These are phyloP conservation scores for Norana najaformis DNA, from an alignment of 2,888 invertebrate genomes.

Conservation along the genomic window DNA sequence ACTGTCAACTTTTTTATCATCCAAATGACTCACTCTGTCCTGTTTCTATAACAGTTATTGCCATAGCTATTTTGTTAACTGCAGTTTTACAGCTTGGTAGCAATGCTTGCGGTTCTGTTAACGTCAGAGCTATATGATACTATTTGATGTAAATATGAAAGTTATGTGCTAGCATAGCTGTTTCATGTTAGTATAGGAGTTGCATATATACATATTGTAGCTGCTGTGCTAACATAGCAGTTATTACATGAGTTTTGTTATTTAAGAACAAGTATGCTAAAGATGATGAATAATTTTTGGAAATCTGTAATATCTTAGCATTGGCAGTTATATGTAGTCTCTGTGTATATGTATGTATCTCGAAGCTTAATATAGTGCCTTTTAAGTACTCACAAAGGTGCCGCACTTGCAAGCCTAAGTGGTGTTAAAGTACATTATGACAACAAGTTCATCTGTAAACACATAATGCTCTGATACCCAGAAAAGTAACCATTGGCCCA, in stretches of 20 bases:
- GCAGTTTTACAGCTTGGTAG: neutral
- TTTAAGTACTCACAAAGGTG: no score
- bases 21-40: neutral
- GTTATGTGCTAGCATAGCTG: conserved; percentile 2
- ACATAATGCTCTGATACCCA: no score
- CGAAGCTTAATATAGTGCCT: no score
- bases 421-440: no score
- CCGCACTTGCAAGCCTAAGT: no score
- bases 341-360: no score
- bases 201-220: neutral
- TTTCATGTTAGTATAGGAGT: neutral
- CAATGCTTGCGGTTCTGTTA: conserved; percentile 3
- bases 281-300: no score
- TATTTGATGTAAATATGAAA: neutral
- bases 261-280: neutral
- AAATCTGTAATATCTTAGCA: no score
- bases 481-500: no score
- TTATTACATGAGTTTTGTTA: conserved; percentile 13
- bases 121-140: neutral
- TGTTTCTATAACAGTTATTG: neutral
- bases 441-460: no score
- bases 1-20: neutral
- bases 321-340: no score
- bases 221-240: neutral
- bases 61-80: no score